Base-by-base conservation (phyloP, 35 echinoderm and acorn worm genomes). In the Apostichopus californicus region DNA sequence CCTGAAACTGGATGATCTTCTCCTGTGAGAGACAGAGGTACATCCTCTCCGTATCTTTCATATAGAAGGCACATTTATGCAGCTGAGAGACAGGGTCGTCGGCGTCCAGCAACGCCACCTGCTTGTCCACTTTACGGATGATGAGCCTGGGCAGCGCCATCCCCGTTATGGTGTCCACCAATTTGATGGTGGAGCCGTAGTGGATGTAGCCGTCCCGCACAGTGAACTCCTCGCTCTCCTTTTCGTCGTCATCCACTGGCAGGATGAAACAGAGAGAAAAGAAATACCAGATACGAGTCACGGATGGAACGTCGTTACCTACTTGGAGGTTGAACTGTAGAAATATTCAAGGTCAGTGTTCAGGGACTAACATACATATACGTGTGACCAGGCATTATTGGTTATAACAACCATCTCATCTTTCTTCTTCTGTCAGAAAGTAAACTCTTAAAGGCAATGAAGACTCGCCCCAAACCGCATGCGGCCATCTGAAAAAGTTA, bases 171-270 rank as follows among this genome's bases (percentile, higher is more conserved):
- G 95, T 96, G 57, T 95, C 94, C 52, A 98, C 97, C 46, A 98
- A 80, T 86, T 98, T 98, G 90, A 98, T 93, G 55, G 97, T 98
- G 24, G 97, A 96, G 15, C 97, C 97, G 73, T 98, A 96, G 80
- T 98, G 97, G 66, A 98, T 98, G 93, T 98, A 98, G 57, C 97
- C 97, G 87, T 98, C 97, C 80, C 95, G 90, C 5, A 98, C 97
- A 72, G 97, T 98, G 54, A 98, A 98, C 64, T 98, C 97, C 64
- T 98, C 97, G 91, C 94, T 96, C 78, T 96, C 97, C 68, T 95
- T 96, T 70, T 98, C 97, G 75, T 98, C 94, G 93, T 98, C 97
- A 88, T 98, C 97, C 90, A 98, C 97, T 98, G 78, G 18, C 28
- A 89, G 77, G 15, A 91, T 59, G 87, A 57, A 77, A 52, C 7